A percentile compares a stretch with the other conserved stretches of the same genome.
These are phyloP conservation scores for Drosophila suboccidentalis DNA, from an alignment of 2,888 invertebrate genomes.

Conservation along the genomic window DNA sequence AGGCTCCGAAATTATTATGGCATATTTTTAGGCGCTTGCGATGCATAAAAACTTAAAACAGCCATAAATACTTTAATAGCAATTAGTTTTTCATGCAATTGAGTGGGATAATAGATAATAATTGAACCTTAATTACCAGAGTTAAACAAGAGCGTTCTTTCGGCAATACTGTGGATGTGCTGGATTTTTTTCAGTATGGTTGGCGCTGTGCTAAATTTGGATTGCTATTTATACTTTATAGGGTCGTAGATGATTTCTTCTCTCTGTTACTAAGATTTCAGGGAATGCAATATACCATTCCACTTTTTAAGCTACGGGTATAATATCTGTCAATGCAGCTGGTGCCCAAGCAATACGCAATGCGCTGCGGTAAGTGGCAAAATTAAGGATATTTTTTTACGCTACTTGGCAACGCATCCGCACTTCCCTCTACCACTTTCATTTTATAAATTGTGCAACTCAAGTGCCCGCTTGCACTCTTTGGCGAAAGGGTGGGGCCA, in stretches of 20 bases:
- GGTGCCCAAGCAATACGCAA: conserved; percentile 8
- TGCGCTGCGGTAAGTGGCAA: conserved; percentile 44
- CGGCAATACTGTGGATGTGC: background rate
- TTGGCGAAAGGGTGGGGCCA: conserved; percentile 25
- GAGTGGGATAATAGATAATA: background rate
- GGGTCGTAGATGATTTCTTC: no score
- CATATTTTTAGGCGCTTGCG: no score
- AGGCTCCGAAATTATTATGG: no score
- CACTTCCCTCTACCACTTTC: conserved; percentile 25
- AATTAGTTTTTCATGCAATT: no score
- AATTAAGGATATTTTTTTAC: conserved; percentile 59
- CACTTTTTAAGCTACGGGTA: background rate
- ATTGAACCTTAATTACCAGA: background rate
- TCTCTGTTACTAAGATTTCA: no score
- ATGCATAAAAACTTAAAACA: no score
- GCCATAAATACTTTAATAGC: no score
- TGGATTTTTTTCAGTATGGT: no score
- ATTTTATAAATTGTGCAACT: conserved; percentile 16
- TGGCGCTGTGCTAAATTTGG: no score
- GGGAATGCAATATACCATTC: background rate
- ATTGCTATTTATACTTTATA: no score
- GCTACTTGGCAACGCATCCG: conserved; percentile 36
- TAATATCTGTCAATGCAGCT: conserved; percentile 38
- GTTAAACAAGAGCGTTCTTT: background rate
- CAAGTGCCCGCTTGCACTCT: conserved; percentile 29